Evolutionary conservation across 2,797 vertebrate genomes (phyloP).

Genomic region (Centroberyx gerrardi): DNA sequence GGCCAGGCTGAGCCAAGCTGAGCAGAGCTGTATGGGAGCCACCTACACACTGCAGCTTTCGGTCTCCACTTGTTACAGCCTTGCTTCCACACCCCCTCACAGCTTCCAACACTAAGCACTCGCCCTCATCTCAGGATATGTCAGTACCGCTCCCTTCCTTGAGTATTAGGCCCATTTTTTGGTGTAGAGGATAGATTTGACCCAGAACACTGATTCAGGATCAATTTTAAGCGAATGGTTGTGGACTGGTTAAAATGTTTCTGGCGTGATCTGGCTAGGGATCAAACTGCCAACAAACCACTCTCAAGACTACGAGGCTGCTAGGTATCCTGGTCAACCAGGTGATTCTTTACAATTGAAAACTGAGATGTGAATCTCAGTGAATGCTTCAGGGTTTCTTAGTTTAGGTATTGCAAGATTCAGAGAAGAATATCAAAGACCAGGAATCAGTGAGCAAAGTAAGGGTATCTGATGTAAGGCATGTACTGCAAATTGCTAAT

Average conservation of each 20-base stretch:
- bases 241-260: constrained; percentile 9
- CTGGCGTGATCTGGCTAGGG: constrained; percentile 27
- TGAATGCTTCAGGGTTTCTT: constrained; percentile 37
- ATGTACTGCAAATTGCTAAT: background rate
- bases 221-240: background rate
- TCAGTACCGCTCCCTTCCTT: constrained; percentile 29
- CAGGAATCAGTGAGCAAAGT: constrained; percentile 13
- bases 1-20: constrained; percentile 57
- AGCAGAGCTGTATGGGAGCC: constrained; percentile 74
- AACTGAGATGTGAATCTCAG: constrained; percentile 52
- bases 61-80: constrained; percentile 66
- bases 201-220: background rate
- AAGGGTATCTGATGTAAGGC: background rate
- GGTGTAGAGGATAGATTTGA: background rate
- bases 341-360: constrained; percentile 52
- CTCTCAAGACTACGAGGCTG: background rate
- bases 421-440: constrained; percentile 28
- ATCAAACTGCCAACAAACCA: background rate
- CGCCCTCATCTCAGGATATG: constrained; percentile 48
- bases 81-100: constrained; percentile 70
- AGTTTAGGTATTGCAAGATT: constrained; percentile 33
- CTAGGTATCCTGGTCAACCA: constrained; percentile 32
- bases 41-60: constrained; percentile 74
- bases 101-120: constrained; percentile 55
- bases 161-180: constrained; percentile 7